A percentile compares a stretch with the other conserved stretches of the same genome.
phyloP scores from a whole-genome alignment of 1,140 invertebrate genomes.

The Cepaea nemoralis region DNA sequence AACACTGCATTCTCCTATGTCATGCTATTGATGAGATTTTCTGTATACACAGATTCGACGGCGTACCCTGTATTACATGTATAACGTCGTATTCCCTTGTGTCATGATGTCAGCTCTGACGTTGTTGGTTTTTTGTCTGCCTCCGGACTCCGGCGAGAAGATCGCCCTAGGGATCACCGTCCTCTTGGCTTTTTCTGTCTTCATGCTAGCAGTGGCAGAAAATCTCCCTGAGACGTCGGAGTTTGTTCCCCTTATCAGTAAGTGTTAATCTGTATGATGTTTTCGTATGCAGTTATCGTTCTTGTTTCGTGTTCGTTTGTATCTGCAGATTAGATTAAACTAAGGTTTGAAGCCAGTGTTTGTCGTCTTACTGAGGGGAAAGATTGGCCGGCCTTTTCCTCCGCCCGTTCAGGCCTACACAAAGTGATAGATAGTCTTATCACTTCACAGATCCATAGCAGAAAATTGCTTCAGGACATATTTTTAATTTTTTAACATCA shows the following conservation, averaged over 20 bases:
- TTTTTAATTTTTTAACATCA: too few species aligned
- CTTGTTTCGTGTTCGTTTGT: neutral
- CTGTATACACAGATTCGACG: slow-evolving; percentile 80
- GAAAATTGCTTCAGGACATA: too few species aligned
- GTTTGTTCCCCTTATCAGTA: slow-evolving; percentile 76
- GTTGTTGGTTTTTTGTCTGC: slow-evolving; percentile 76
- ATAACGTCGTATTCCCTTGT: slow-evolving; percentile 77
- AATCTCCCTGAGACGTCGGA: slow-evolving; percentile 78
- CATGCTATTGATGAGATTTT: too few species aligned
- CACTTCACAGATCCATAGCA: too few species aligned
- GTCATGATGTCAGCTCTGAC: slow-evolving; percentile 63
- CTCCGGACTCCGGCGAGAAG: slow-evolving; percentile 77
- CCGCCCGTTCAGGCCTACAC: too few species aligned
- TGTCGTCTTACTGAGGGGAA: too few species aligned
- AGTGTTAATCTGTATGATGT: too few species aligned
- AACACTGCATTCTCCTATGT: too few species aligned
- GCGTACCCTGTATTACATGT: slow-evolving; percentile 89
- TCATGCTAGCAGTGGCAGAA: slow-evolving; percentile 77
- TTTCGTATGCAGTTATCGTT: too few species aligned
- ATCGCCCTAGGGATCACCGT: slow-evolving; percentile 78
- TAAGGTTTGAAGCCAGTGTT: too few species aligned
- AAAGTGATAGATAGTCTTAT: too few species aligned
- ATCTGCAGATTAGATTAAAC: neutral
- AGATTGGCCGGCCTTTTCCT: too few species aligned
- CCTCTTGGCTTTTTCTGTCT: slow-evolving; percentile 77